Evolutionary conservation across 37 sponge, comb jelly and placozoan species (phyloP), one percentile per base, ranked within the genome.

Genomic region (Mnemiopsis leidyi): DNA sequence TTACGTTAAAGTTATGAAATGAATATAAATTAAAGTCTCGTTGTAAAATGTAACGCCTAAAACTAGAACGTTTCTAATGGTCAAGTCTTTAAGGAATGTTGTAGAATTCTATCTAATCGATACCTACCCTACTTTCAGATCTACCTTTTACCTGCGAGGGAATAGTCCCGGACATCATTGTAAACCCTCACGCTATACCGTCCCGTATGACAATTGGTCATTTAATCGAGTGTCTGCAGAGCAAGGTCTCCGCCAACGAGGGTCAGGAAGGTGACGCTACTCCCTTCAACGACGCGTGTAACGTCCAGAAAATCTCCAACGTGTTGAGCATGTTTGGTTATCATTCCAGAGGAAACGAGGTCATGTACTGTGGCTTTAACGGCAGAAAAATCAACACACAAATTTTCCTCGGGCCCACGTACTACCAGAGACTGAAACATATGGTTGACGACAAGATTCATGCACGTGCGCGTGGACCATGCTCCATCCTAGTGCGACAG

Each of bases 401-500:
- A 93, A 96, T 98, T 71, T 99, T 99, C 94, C 69, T 99, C 31
- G 99, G 99, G 0, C 99, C 99, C n/a, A 99, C 97, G 68, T 99
- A 99, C 94, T 99, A 99, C 93, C 99, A 99, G 95, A 76, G 99
- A 23, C 95, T 99, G 69, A 99, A 99, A 93, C 99, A 99, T 92
- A 97, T 99, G 98, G 99, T 99, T 93, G 99, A 97, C 32, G 99
- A 99, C 90, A 99, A 99, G 95, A 99, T 99, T 40, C 99, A 99
- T 92, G 97, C 99, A 28, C 76, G 99, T 76, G 99, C 99, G 16
- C 82, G 99, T 23, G 99, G 99, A 0, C 99, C 99, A 0, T 96
- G 97, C 26, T 96, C 97, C 93, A 97, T 96, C 67, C 94, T 99
- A 79, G 97, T 97, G 32, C 79, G 99, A 28, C 99, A 99, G 76